A percentile compares a stretch with the other conserved stretches of the same genome.
phyloP scores from a whole-genome alignment of 2,113 vertebrate genomes.

The Ginglymostoma cirratum region DNA sequence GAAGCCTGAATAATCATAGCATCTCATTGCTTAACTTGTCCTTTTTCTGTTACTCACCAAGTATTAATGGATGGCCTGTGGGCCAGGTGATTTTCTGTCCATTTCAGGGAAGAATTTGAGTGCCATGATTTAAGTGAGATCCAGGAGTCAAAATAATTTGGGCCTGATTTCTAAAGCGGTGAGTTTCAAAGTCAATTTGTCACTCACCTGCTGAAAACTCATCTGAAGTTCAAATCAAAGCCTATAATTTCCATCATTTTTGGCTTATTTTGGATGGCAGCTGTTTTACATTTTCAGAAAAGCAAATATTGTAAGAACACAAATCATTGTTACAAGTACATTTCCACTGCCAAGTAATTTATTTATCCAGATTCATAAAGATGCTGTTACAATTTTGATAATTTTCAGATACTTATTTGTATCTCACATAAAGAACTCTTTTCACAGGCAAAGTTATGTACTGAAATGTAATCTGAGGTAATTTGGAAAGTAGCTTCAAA shows the following conservation, averaged over 20 bases:
- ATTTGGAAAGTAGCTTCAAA: neutral
- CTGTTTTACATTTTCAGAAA: neutral
- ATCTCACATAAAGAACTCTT: neutral
- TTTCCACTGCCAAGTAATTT: neutral
- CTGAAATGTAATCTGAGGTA: neutral
- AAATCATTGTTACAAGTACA: neutral
- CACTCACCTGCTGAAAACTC: neutral
- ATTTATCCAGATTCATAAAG: neutral
- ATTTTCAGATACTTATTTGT: neutral
- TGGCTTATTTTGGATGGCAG: neutral
- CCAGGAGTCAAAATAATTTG: neutral
- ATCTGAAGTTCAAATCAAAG: neutral
- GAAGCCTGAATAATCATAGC: neutral
- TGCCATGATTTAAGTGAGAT: neutral
- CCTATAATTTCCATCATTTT: neutral
- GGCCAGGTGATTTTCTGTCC: neutral
- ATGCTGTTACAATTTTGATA: neutral
- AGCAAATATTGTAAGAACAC: neutral
- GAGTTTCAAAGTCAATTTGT: neutral
- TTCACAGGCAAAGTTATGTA: neutral
- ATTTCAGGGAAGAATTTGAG: neutral
- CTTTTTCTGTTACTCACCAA: neutral
- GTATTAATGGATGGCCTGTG: neutral
- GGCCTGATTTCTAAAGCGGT: neutral
- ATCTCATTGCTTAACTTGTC: neutral